Conservation (phyloP, 2,888 invertebrate genomes). For the Graphium colonna region DNA sequence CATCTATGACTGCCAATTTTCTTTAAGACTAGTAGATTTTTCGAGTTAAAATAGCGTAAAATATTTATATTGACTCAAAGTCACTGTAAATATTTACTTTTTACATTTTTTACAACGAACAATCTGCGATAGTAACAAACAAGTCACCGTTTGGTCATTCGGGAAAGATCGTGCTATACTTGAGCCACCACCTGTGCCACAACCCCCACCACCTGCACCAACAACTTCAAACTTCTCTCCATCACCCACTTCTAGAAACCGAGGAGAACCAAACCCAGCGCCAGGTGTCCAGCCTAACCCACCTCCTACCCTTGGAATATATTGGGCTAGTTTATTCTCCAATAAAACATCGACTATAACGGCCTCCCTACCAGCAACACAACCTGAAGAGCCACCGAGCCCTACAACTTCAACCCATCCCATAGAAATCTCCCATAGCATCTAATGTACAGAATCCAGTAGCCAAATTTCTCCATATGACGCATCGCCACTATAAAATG, state of each 20-base stretch:
- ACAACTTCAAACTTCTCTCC: conserved; percentile 77
- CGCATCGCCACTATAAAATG: conserved; percentile 62
- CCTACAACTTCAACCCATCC: conserved; percentile 47
- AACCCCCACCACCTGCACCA: conserved; percentile 67
- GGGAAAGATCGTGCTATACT: conserved; percentile 51
- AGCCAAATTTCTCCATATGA: conserved; percentile 81
- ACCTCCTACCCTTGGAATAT: conserved; percentile 71
- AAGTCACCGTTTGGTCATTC: conserved; percentile 72
- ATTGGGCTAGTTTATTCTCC: conserved; percentile 85
- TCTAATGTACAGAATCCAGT: conserved; percentile 75
- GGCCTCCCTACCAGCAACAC: conserved; percentile 35
- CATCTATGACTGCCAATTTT: too few species aligned
- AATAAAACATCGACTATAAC: conserved; percentile 46
- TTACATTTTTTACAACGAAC: too few species aligned
- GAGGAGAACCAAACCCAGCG: conserved; percentile 54
- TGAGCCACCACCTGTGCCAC: conserved; percentile 57
- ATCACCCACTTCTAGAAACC: conserved; percentile 67
- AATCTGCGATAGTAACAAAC: conserved; percentile 72
- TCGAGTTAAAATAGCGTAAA: too few species aligned
- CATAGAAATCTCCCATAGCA: conserved; percentile 46
- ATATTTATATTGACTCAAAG: too few species aligned
- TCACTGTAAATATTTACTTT: too few species aligned
- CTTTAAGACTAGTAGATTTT: too few species aligned
- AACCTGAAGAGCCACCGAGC: conserved; percentile 53
- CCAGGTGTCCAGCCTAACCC: conserved; percentile 56